Percentiles rank a stretch among this genome's conserved stretches.
Evolutionary conservation across 2,888 invertebrate genomes (phyloP).

Genomic region (Apoda limacodes): DNA sequence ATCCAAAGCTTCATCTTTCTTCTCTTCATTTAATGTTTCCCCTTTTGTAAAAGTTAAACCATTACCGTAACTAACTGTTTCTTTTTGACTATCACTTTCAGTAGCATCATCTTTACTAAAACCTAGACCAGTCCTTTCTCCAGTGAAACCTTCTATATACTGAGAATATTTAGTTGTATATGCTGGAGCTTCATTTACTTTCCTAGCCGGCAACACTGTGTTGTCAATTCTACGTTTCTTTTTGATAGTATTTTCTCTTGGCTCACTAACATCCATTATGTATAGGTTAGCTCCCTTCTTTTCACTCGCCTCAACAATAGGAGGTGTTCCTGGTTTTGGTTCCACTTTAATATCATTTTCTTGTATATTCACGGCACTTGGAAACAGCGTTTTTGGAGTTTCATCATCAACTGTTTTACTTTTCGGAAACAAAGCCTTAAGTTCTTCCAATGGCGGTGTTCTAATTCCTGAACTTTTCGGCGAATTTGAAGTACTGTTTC

Average conservation of each 20-base stretch:
- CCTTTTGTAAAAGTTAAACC: constrained; percentile 64
- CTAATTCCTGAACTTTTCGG: constrained; percentile 27
- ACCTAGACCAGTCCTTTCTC: constrained; percentile 60
- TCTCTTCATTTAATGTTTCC: constrained; percentile 55
- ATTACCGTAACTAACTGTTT: constrained; percentile 49
- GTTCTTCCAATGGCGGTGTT: constrained; percentile 30
- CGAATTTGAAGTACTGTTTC: constrained; percentile 29
- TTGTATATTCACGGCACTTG: constrained; percentile 26
- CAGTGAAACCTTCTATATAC: constrained; percentile 51
- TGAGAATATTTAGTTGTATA: constrained; percentile 63
- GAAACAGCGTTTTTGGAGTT: constrained; percentile 21
- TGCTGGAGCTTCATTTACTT: constrained; percentile 33
- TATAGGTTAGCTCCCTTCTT: constrained; percentile 51
- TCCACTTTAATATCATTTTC: constrained; percentile 26
- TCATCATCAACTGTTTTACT: constrained; percentile 29
- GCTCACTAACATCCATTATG: constrained; percentile 33
- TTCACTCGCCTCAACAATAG: constrained; percentile 23
- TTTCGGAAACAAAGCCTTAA: constrained; percentile 32
- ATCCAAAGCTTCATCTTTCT: constrained; percentile 44
- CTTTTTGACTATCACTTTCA: constrained; percentile 35
- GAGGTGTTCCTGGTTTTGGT: constrained; percentile 17
- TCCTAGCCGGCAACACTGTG: constrained; percentile 47
- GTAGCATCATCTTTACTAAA: constrained; percentile 41
- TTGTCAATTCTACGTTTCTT: constrained; percentile 58
- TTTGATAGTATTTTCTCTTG: constrained; percentile 31